phyloP scores from a whole-genome alignment of 2,113 vertebrate species.

The Ailuropoda melanoleuca region DNA sequence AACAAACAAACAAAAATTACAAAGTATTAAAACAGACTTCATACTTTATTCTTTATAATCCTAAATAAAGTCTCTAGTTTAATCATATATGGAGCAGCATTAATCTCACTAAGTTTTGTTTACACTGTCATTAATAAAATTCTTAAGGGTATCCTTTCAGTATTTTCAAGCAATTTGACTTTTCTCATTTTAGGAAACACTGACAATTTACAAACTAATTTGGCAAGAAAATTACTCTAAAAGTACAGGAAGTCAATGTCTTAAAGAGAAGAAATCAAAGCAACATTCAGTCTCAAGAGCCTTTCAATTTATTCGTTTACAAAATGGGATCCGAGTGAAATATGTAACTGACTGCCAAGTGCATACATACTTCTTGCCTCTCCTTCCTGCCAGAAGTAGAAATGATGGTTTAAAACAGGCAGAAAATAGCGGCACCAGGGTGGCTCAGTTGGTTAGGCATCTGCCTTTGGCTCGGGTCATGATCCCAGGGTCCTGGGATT shows the following conservation, averaged over 20 bases:
- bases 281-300: background rate
- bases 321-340: background rate
- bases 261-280: background rate
- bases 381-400: background rate
- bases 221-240: slow-evolving; percentile 1
- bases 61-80: background rate
- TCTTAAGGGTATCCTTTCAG: background rate
- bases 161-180: slow-evolving; percentile 43
- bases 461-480: background rate
- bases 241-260: background rate
- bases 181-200: slow-evolving; percentile 30
- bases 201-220: slow-evolving; percentile 28
- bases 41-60: slow-evolving; percentile 1
- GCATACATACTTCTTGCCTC: background rate
- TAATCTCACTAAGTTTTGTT: background rate
- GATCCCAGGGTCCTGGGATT: background rate
- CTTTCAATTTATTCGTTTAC: background rate
- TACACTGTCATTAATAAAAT: background rate
- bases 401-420: background rate
- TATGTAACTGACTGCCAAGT: background rate
- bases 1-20: slow-evolving; percentile 76
- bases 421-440: background rate
- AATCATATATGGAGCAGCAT: background rate
- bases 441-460: background rate
- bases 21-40: slow-evolving; percentile 44